Percentiles rank a stretch among this genome's conserved stretches.
These are phyloP conservation scores for Ctena decussata DNA, from an alignment of 2,888 invertebrate species.

Conservation along the genomic window DNA sequence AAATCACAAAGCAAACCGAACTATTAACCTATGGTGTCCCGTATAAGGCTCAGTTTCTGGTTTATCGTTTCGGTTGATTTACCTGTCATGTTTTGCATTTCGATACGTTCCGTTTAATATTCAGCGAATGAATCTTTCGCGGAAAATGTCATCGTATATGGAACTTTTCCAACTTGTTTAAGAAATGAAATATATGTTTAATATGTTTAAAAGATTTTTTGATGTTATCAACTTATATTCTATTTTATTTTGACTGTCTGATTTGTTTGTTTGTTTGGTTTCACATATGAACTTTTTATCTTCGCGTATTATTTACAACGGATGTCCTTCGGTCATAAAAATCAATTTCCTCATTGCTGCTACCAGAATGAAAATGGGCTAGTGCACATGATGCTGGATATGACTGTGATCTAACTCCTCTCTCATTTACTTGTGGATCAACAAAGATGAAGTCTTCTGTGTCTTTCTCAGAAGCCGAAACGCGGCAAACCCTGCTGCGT, in stretches of 20 bases:
- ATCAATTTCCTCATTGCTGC: not conserved
- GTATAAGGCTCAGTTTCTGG: too few species aligned
- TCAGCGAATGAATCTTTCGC: not conserved
- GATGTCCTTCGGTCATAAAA: slow-evolving; percentile 33
- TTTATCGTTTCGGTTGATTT: too few species aligned
- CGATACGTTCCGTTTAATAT: not conserved
- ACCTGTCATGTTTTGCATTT: too few species aligned
- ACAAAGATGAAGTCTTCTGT: slow-evolving; percentile 41
- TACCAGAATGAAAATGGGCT: not conserved
- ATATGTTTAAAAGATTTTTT: too few species aligned
- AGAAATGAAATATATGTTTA: too few species aligned
- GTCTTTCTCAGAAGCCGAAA: slow-evolving; percentile 85
- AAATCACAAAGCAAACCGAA: too few species aligned
- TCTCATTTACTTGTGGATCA: not conserved
- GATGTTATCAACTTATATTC: too few species aligned
- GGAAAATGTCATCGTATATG: not conserved
- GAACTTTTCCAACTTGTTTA: too few species aligned
- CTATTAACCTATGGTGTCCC: too few species aligned
- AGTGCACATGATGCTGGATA: not conserved
- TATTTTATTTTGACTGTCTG: too few species aligned
- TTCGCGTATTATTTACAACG: slow-evolving; percentile 15
- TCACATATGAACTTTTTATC: not conserved
- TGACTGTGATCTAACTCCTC: not conserved
- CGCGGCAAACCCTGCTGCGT: slow-evolving; percentile 92
- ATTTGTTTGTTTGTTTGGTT: too few species aligned